Base-by-base conservation (phyloP, 1,140 invertebrate species). In the Andrena cerasifolii region DNA sequence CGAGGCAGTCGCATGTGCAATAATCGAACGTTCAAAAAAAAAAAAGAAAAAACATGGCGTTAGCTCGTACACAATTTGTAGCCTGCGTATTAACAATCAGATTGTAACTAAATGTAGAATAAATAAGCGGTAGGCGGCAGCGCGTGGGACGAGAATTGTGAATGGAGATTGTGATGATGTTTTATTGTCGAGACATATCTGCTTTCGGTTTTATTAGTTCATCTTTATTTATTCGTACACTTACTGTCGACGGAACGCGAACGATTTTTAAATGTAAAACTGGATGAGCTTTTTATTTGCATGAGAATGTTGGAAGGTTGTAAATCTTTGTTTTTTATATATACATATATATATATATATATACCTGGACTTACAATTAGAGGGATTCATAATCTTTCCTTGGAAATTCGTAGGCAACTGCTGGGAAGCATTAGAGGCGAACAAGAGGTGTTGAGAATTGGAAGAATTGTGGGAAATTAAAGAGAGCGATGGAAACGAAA, bases 41-140 rank as follows among this genome's bases (percentile, higher is more conserved):
- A n/a, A n/a, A n/a, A n/a, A n/a, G n/a, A n/a, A n/a, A n/a, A n/a
- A n/a, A n/a, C n/a, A 54, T 54, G 36, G 33, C 14, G 63, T 45
- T 86, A 89, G 75, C 78, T 85, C 63, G 74, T 86, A 82, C 82
- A 71, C 70, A 83, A 82, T 82, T 59, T 56, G 53, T 47, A 26
- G 26, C 79, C 67, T 83, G 88, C 81, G 87, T 89, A 85, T 88
- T 79, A 88, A 86, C 87, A 89, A 88, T 89, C 87, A 88, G 86
- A 89, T n/a, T 83, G 79, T 82, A 85, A 40, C 58, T 63, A 82
- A 58, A 24, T n/a, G 40, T 73, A 78, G 24, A 54, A 49, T 33
- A 43, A 56, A 28, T 58, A 61, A 62, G 56, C 40, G 80, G 49
- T 47, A 61, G 8, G 10, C n/a, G 49, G 61, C 14, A 26, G 47